Percentiles rank a stretch among this genome's conserved stretches.
phyloP scores from a whole-genome alignment of 2,888 invertebrate genomes.

The Phorcus lineatus region DNA sequence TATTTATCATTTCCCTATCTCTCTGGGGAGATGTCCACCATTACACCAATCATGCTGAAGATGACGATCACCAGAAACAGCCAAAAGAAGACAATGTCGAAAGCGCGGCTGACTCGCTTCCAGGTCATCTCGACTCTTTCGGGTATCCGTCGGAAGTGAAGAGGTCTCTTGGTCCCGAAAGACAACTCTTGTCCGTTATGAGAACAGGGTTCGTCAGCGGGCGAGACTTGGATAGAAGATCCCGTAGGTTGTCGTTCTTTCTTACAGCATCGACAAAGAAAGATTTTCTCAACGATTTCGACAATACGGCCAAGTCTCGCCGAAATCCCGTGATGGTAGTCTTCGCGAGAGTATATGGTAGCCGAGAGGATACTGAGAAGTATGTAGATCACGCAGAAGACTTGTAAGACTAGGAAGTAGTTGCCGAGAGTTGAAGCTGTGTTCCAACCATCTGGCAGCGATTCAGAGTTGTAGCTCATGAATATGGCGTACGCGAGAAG shows the following conservation, averaged over 20 bases:
- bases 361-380: background rate
- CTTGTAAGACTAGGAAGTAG: background rate
- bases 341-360: background rate
- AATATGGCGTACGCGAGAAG: conserved; percentile 2
- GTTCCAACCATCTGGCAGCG: background rate
- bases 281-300: background rate
- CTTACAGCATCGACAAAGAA: background rate
- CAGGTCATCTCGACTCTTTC: background rate
- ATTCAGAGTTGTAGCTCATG: background rate
- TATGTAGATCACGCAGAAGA: background rate
- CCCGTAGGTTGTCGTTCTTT: background rate
- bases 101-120: conserved; percentile 1
- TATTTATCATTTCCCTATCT: no score
- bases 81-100: conserved; percentile 2
- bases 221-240: background rate
- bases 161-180: background rate
- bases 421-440: conserved; percentile 1
- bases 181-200: background rate
- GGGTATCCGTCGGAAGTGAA: background rate
- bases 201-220: background rate
- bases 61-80: background rate
- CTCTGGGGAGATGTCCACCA: background rate
- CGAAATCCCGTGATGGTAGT: background rate
- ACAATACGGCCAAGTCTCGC: background rate
- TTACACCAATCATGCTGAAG: background rate